Conservation (phyloP, 2,797 vertebrate genomes). For the Pangasius mekongensis region DNA sequence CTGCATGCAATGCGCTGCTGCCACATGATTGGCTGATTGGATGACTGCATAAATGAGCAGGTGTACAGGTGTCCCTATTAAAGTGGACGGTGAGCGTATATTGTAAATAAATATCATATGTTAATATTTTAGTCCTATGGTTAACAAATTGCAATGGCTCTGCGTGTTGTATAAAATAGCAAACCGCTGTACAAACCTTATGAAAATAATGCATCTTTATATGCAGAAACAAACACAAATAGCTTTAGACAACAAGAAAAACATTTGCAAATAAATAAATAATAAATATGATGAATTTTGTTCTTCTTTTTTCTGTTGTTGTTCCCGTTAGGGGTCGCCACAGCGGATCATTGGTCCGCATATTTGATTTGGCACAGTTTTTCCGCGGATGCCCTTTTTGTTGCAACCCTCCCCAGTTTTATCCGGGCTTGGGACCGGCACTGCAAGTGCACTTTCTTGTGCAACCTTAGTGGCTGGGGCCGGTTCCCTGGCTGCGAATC, state of each 20-base stretch:
- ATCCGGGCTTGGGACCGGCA: no score
- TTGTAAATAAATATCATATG: background rate
- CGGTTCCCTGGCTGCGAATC: no score
- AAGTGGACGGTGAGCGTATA: background rate
- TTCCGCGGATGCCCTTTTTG: no score
- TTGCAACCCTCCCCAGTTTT: no score
- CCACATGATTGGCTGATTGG: background rate
- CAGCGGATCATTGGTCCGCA: no score
- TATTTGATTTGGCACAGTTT: no score
- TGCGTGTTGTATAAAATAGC: background rate
- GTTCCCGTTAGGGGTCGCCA: no score
- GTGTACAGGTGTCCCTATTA: background rate
- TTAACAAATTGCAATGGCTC: background rate
- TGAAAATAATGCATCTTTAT: slow-evolving; percentile 6
- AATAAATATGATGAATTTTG: background rate
- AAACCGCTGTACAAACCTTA: background rate
- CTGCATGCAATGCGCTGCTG: background rate
- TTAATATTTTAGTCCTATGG: background rate
- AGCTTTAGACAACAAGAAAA: slow-evolving; percentile 17
- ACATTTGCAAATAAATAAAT: slow-evolving; percentile 22
- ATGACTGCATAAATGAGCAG: background rate
- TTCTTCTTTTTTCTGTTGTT: no score
- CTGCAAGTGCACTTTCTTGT: no score
- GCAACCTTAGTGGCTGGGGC: no score
- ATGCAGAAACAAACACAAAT: slow-evolving; percentile 5